Base-by-base conservation (phyloP, 2,113 vertebrate species). In the Plecturocebus donacophilus region DNA sequence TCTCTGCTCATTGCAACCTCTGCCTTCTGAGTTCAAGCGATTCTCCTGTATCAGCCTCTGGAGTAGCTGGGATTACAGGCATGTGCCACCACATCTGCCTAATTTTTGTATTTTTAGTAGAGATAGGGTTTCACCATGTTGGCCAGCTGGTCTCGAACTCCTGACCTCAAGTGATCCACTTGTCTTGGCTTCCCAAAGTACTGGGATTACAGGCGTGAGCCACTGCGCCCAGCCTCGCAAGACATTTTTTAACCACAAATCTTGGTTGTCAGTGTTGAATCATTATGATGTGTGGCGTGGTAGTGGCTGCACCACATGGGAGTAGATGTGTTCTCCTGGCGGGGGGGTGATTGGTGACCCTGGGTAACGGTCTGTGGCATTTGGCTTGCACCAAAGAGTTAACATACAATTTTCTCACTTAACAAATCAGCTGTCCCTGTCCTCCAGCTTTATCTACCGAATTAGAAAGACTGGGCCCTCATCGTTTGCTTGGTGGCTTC, bases 171-270 rank as follows among this genome's bases (percentile, higher is more conserved):
- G 61, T 30, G 61, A 64, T 13, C 61, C 61, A 64, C 27, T 30
- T 64, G 27, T 13, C 61, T 64, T 64, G 61, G 12, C 11, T 12
- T 64, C 11, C 61, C 27, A 64, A 14, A 64, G 27, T 64, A 27
- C 61, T 64, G 61, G 27, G 12, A 64, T 14, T 64, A 30, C 12
- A 64, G 61, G 61, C 12, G 2, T 64, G 61, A 64, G 61, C 5
- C 61, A 64, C 61, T 5, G 5, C 5, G 61, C 61, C 61, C 68
- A 7, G 79, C 38, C 75, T 80, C 47, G 81, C 30, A 52, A 93
- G 49, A 56, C 49, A 80, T 68, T 94, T 61, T 76, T 14, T 25
- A 88, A 70, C 84, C 30, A 11, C 58, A 94, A 40, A 52, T 96
- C 35, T 49, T 91, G 64, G 27, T 88, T 1, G 4, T 75, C 66